These are phyloP conservation scores for Pseudomyrmex concolor DNA, from an alignment of 1,140 invertebrate genomes.

Conservation along the genomic window DNA sequence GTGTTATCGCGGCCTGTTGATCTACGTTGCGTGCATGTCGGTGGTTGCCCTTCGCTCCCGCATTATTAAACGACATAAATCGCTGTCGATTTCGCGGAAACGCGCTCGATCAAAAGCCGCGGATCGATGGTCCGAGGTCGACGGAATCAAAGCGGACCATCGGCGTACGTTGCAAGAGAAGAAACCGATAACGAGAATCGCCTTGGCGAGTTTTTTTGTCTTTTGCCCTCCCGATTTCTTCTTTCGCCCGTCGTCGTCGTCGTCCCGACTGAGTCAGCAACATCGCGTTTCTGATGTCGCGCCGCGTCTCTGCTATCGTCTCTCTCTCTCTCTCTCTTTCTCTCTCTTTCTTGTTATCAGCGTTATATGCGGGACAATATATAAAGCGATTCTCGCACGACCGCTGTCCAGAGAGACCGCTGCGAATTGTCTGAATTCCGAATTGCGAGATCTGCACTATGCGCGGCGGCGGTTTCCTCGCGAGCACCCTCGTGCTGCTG, in stretches of 20 bases:
- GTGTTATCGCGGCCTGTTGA: constrained; percentile 56
- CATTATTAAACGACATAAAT: constrained; percentile 52
- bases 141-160: constrained; percentile 67
- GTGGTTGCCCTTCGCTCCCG: constrained; percentile 4
- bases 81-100: constrained; percentile 45
- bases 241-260: background rate
- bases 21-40: constrained; percentile 56
- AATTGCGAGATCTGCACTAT: constrained; percentile 20
- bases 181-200: constrained; percentile 53
- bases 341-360: constrained; percentile 30
- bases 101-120: too few relatives aligned
- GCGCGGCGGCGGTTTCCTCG: constrained; percentile 6
- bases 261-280: too few relatives aligned
- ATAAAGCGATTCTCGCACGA: constrained; percentile 19
- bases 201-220: background rate
- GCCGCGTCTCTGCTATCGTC: too few relatives aligned
- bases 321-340: too few relatives aligned
- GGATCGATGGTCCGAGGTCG: background rate
- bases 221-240: background rate
- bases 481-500: background rate
- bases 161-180: constrained; percentile 42
- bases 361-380: constrained; percentile 7
- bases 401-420: background rate
- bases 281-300: too few relatives aligned
- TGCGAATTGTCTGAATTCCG: background rate